Evolutionary conservation across 2,888 invertebrate species (phyloP).

Genomic region (Diploptera punctata): DNA sequence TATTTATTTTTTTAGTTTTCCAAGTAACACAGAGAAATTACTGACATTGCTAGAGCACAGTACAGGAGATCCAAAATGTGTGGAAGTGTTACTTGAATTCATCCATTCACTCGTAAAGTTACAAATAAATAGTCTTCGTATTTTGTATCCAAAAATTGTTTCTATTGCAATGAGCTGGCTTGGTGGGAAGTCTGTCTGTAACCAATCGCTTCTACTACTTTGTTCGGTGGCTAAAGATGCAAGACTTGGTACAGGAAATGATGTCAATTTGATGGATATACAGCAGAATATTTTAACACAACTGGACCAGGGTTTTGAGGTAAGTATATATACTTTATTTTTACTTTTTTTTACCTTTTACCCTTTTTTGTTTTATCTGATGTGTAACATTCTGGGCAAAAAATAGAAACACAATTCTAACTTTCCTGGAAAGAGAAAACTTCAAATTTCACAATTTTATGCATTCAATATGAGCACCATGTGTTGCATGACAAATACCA

Average conservation of each 20-base stretch:
- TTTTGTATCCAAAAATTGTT: slow-evolving; percentile 55
- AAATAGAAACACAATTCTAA: too few species aligned
- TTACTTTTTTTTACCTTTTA: too few species aligned
- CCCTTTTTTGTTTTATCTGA: too few species aligned
- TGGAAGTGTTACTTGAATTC: slow-evolving; percentile 60
- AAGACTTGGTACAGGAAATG: not conserved
- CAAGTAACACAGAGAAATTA: slow-evolving; percentile 51
- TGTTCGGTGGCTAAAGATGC: slow-evolving; percentile 24
- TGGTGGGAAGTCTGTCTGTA: slow-evolving; percentile 51
- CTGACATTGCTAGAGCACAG: slow-evolving; percentile 42
- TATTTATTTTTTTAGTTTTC: slow-evolving; percentile 19
- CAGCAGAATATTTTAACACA: slow-evolving; percentile 51
- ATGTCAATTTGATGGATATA: slow-evolving; percentile 49
- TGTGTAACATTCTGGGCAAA: too few species aligned
- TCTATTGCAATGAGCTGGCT: slow-evolving; percentile 59
- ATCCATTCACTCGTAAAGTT: slow-evolving; percentile 57
- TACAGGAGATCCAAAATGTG: slow-evolving; percentile 56
- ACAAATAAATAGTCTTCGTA: slow-evolving; percentile 53
- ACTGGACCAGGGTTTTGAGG: slow-evolving; percentile 52
- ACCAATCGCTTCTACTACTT: slow-evolving; percentile 37
- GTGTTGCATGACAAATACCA: too few species aligned
- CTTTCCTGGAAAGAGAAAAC: too few species aligned
- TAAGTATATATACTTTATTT: too few species aligned
- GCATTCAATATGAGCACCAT: too few species aligned
- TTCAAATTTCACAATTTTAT: too few species aligned